phyloP scores from a whole-genome alignment of 2,797 vertebrate species.

The Rousettus madagascariensis region DNA sequence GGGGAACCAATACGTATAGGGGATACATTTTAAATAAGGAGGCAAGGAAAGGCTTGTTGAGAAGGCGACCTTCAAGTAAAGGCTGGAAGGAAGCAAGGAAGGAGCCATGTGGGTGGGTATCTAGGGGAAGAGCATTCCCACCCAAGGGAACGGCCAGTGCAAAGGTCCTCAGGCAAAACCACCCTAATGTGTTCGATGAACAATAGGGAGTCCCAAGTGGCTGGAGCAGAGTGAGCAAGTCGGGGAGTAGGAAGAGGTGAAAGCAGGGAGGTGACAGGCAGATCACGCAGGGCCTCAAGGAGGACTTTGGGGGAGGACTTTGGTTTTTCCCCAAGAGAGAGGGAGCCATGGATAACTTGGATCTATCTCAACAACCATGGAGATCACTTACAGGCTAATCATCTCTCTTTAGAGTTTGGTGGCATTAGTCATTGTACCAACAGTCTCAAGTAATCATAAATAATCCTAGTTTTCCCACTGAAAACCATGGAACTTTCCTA shows the following conservation, averaged over 20 bases:
- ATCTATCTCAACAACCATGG: neutral
- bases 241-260: neutral
- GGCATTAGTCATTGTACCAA: neutral
- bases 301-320: neutral
- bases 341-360: neutral
- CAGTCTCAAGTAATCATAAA: neutral
- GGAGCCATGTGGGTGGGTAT: neutral
- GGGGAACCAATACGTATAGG: neutral
- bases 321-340: neutral
- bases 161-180: neutral
- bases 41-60: neutral
- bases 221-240: neutral
- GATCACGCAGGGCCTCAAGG: too few species aligned
- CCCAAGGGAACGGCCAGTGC: neutral
- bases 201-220: neutral
- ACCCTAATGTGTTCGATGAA: neutral
- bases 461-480: neutral
- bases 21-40: neutral
- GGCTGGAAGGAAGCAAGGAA: neutral
- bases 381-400: neutral
- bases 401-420: neutral
- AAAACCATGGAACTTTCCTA: neutral
- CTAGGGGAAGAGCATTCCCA: too few species aligned
- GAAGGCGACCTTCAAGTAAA: neutral
- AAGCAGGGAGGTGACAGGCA: neutral